phyloP scores from a whole-genome alignment of 2,888 invertebrate genomes.

The Heteromurus nitidus region DNA sequence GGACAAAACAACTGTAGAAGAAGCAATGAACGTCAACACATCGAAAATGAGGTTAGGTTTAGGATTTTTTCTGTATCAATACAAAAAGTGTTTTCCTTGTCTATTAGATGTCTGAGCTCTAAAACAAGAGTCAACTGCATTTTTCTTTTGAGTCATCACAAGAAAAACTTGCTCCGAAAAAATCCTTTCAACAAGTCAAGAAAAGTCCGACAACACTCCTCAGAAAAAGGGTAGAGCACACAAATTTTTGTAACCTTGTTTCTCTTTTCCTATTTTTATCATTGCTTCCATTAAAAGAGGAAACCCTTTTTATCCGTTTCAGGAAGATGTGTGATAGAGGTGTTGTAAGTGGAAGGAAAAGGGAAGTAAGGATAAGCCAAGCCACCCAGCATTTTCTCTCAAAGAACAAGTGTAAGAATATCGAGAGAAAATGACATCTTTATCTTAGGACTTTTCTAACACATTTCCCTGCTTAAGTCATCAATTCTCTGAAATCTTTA shows the following conservation, averaged over 20 bases:
- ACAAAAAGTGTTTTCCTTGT: too few species aligned
- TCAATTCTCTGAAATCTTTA: too few species aligned
- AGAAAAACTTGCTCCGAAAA: not conserved
- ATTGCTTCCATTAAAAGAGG: too few species aligned
- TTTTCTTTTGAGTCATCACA: not conserved
- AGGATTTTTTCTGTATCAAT: too few species aligned
- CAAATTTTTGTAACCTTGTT: too few species aligned
- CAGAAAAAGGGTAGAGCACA: too few species aligned
- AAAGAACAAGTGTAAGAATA: constrained; percentile 1
- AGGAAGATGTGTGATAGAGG: not conserved
- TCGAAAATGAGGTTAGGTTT: not conserved
- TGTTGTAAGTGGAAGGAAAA: too few species aligned
- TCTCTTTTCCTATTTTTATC: not conserved
- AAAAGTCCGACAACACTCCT: too few species aligned
- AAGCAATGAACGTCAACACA: constrained; percentile 8
- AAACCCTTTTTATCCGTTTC: constrained; percentile 21
- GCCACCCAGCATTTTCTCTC: not conserved
- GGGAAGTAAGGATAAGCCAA: not conserved
- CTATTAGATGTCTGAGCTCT: too few species aligned
- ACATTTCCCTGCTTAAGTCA: constrained; percentile 32
- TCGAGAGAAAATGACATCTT: constrained; percentile 49
- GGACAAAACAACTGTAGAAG: not conserved
- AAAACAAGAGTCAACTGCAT: not conserved
- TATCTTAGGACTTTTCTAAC: constrained; percentile 41
- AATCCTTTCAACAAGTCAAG: constrained; percentile 37